These are phyloP conservation scores for Saturnia pavonia DNA, from an alignment of 2,888 invertebrate species.

Conservation along the genomic window DNA sequence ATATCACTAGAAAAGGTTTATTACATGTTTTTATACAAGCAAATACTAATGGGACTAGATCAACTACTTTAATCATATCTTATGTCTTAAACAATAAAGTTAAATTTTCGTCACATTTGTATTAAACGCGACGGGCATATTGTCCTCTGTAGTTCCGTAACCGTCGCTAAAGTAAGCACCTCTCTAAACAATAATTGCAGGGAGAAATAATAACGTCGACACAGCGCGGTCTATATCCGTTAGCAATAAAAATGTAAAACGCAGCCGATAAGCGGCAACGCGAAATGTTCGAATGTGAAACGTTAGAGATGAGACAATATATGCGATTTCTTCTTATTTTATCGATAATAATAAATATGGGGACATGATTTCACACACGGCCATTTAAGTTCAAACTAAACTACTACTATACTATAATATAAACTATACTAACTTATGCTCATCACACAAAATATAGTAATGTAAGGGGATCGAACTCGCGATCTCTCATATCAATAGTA, in stretches of 20 bases:
- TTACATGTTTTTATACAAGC: too few relatives aligned
- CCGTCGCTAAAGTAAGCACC: constrained; percentile 29
- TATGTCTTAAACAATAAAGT: background rate
- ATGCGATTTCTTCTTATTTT: background rate
- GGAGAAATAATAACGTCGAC: constrained; percentile 78
- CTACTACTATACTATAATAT: too few relatives aligned
- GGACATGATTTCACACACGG: too few relatives aligned
- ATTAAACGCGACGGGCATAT: background rate
- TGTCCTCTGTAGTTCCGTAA: background rate
- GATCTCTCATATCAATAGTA: too few relatives aligned
- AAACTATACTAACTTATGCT: too few relatives aligned
- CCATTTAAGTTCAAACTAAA: too few relatives aligned
- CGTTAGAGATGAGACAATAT: constrained; percentile 43
- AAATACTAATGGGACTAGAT: too few relatives aligned
- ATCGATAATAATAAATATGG: constrained; percentile 25
- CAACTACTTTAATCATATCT: background rate
- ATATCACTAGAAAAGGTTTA: too few relatives aligned
- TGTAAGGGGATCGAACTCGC: too few relatives aligned
- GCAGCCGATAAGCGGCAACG: constrained; percentile 76
- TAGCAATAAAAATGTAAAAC: constrained; percentile 82
- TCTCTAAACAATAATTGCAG: constrained; percentile 78
- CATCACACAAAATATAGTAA: too few relatives aligned
- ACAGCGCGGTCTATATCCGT: constrained; percentile 76
- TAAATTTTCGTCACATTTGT: background rate
- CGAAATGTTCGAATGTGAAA: constrained; percentile 72